These are phyloP conservation scores for Spizaetus ornatus DNA, from an alignment of 2,113 vertebrate species.

Conservation along the genomic window DNA sequence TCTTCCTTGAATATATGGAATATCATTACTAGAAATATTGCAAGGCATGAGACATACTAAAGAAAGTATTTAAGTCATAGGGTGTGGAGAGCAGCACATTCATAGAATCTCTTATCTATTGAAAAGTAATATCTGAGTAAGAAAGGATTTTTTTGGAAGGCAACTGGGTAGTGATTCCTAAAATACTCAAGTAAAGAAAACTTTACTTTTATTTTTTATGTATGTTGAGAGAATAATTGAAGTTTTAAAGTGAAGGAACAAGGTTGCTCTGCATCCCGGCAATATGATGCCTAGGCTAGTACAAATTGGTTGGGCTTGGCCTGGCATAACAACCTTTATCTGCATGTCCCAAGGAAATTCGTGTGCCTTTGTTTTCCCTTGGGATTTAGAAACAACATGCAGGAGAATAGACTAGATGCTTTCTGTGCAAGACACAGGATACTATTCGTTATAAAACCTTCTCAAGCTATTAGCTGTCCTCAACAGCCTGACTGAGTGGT, in stretches of 20 bases:
- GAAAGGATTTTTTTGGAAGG: not conserved
- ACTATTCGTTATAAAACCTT: not conserved
- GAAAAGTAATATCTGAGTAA: not conserved
- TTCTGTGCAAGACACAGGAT: not conserved
- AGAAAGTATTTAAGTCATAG: not conserved
- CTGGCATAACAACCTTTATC: not conserved
- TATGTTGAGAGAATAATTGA: not conserved
- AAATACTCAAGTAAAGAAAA: not conserved
- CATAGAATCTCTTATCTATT: not conserved
- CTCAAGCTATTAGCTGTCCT: not conserved
- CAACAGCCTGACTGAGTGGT: not conserved
- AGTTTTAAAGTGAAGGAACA: not conserved
- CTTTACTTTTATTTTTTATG: not conserved
- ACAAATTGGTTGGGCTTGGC: not conserved
- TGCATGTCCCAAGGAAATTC: not conserved
- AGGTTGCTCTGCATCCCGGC: not conserved
- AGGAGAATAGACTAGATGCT: not conserved
- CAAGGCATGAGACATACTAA: not conserved
- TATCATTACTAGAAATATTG: not conserved
- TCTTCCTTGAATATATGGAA: conserved; percentile 14
- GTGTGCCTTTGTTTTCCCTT: not conserved
- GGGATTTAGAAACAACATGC: not conserved
- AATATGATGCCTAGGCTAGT: not conserved
- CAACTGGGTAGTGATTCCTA: not conserved
- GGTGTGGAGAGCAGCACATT: not conserved